phyloP scores from a whole-genome alignment of 2,113 vertebrate genomes.

The Psittacula cyanocephala region DNA sequence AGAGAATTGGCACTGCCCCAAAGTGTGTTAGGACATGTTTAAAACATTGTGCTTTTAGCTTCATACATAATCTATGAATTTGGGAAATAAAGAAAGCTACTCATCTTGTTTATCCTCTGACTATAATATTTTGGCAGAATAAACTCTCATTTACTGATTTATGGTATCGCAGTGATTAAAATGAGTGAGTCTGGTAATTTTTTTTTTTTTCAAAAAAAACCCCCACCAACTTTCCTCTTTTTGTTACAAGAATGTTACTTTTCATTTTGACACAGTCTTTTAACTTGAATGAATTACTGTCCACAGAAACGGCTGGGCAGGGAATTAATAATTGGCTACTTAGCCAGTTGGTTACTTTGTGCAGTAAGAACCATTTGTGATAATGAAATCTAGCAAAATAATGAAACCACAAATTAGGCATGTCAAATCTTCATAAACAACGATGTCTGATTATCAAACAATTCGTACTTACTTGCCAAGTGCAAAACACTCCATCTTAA shows the following conservation, averaged over 20 bases:
- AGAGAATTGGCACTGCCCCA: background rate
- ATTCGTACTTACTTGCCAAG: conserved; percentile 94
- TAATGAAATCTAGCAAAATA: conserved; percentile 54
- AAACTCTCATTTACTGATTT: background rate
- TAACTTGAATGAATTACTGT: background rate
- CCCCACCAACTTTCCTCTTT: background rate
- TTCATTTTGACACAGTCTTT: background rate
- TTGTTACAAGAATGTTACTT: background rate
- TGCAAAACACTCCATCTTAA: conserved; percentile 95
- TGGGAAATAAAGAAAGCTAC: background rate
- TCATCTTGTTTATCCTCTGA: background rate
- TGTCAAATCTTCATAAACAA: conserved; percentile 60
- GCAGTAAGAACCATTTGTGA: background rate
- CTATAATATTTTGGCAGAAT: background rate
- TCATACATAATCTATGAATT: background rate
- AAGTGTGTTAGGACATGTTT: background rate
- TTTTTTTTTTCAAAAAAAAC: background rate
- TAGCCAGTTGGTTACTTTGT: background rate
- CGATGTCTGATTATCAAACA: conserved; percentile 62
- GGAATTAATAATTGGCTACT: conserved; percentile 22
- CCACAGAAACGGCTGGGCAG: conserved; percentile 9
- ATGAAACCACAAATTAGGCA: conserved; percentile 26
- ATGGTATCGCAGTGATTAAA: background rate
- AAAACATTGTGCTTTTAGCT: background rate
- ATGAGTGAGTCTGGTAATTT: background rate